Percentiles rank a stretch among this genome's conserved stretches.
phyloP scores from a whole-genome alignment of 2,888 invertebrate species.

The Cosmia pyralina region DNA sequence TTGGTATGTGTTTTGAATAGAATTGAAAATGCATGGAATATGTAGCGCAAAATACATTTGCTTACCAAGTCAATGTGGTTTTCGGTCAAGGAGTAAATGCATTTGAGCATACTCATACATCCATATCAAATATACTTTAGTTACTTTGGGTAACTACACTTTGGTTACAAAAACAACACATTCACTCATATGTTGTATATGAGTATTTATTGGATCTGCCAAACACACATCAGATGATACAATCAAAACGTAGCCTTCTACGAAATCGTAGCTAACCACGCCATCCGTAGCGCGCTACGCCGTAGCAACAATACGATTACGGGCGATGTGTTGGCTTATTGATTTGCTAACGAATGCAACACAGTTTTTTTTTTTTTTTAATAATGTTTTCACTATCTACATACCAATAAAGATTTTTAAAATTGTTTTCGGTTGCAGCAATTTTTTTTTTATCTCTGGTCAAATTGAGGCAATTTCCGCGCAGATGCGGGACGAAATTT shows the following conservation, averaged over 20 bases:
- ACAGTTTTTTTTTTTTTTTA: not conserved
- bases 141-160: too few relatives aligned
- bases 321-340: not conserved
- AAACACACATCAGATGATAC: slow-evolving; percentile 12
- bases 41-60: not conserved
- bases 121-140: not conserved
- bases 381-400: not conserved
- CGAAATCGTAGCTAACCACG: slow-evolving; percentile 33
- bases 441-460: not conserved
- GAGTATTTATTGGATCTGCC: slow-evolving; percentile 2
- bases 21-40: slow-evolving; percentile 20
- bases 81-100: not conserved
- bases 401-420: not conserved
- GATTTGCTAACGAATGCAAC: not conserved
- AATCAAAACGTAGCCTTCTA: slow-evolving; percentile 41
- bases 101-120: not conserved
- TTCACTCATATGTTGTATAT: too few relatives aligned
- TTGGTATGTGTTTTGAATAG: not conserved
- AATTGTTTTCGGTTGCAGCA: not conserved
- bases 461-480: not conserved
- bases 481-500: too few relatives aligned
- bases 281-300: slow-evolving; percentile 20
- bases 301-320: slow-evolving; percentile 1
- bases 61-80: not conserved
- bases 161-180: not conserved